Evolutionary conservation across 2,113 vertebrate genomes (phyloP).

Genomic region (Lamprotornis superbus): DNA sequence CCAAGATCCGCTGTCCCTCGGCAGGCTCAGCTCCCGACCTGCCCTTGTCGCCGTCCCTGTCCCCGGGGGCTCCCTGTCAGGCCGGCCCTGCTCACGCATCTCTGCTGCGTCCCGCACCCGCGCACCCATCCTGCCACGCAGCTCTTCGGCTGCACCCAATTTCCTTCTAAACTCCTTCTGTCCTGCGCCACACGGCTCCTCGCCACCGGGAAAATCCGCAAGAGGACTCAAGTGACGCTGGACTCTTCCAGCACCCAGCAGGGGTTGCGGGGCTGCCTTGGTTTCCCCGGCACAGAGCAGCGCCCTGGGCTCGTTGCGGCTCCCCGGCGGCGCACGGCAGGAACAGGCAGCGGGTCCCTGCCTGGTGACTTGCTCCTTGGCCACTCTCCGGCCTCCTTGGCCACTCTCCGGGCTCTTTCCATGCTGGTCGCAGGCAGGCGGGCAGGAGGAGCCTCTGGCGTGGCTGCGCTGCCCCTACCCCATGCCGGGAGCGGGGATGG

Average conservation of each 20-base stretch:
- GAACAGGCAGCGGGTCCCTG: neutral
- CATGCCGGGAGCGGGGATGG: fast-evolving
- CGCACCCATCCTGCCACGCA: neutral
- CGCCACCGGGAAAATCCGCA: neutral
- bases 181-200: neutral
- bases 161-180: neutral
- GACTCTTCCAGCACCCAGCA: neutral
- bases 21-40: neutral
- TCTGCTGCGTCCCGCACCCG: neutral
- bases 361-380: fast-evolving
- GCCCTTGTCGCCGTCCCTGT: neutral
- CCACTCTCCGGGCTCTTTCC: neutral
- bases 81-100: neutral
- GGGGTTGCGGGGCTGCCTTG: neutral
- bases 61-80: neutral
- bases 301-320: neutral
- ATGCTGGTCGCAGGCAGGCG: neutral
- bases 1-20: fast-evolving
- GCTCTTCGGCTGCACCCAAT: neutral
- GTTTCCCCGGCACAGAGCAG: neutral
- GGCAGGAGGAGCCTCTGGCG: neutral
- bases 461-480: neutral
- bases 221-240: neutral
- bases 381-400: neutral
- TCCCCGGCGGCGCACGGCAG: fast-evolving